These are phyloP conservation scores for Drosophila diplacantha DNA, from an alignment of 2,888 invertebrate genomes.

Conservation along the genomic window DNA sequence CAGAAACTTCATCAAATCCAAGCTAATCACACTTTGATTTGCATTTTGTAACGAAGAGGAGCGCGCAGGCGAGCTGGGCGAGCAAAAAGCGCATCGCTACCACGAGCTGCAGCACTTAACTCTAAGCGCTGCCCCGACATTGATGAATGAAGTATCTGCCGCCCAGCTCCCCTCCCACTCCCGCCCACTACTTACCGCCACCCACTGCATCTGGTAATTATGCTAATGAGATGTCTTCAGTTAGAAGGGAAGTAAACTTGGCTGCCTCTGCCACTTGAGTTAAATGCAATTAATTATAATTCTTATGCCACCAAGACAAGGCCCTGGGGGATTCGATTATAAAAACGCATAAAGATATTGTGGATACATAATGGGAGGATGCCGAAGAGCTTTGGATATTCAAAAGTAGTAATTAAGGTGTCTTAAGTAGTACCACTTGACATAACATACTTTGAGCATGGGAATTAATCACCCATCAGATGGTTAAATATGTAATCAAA, in stretches of 20 bases:
- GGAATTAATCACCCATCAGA: not conserved
- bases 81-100: slow-evolving; percentile 54
- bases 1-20: slow-evolving; percentile 66
- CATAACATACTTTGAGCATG: not conserved
- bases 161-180: not conserved
- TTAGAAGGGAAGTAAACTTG: slow-evolving; percentile 54
- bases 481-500: not conserved
- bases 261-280: slow-evolving; percentile 55
- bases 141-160: slow-evolving; percentile 57
- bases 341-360: slow-evolving; percentile 18
- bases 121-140: slow-evolving; percentile 58
- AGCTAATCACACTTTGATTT: slow-evolving; percentile 72
- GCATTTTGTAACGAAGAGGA: slow-evolving; percentile 56
- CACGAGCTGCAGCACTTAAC: slow-evolving; percentile 57
- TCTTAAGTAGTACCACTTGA: not conserved
- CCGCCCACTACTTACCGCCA: slow-evolving; percentile 7
- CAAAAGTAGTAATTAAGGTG: not conserved
- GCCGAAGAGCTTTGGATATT: not conserved
- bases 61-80: slow-evolving; percentile 20
- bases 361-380: slow-evolving; percentile 3
- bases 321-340: slow-evolving; percentile 28
- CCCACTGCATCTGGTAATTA: slow-evolving; percentile 58
- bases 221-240: slow-evolving; percentile 62
- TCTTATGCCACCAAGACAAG: slow-evolving; percentile 45
- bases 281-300: slow-evolving; percentile 69